A percentile compares a stretch with the other conserved stretches of the same genome.
Conservation (phyloP, 2,888 invertebrate species). For the Arctia plantaginis region DNA sequence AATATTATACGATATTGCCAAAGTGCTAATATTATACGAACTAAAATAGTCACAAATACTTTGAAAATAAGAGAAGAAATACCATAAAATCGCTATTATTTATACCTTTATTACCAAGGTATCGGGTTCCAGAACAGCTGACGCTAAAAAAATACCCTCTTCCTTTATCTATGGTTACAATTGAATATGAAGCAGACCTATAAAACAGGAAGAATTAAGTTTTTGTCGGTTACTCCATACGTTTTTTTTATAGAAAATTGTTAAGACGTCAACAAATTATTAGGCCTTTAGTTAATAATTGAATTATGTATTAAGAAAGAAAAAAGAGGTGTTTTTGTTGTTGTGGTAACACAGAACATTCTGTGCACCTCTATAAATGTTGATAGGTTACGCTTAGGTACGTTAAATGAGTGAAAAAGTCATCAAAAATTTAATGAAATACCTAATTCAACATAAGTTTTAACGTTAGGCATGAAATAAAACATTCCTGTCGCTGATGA, state of each 20-base stretch:
- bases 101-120: conserved; percentile 60
- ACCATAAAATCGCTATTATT: conserved; percentile 58
- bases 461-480: not conserved
- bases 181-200: conserved; percentile 50
- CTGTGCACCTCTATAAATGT: too few species aligned
- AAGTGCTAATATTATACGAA: not conserved
- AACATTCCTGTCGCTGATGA: not conserved
- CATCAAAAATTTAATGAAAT: not conserved
- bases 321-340: not conserved
- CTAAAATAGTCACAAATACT: not conserved
- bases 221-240: not conserved
- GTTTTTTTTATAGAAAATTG: not conserved
- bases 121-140: conserved; percentile 77
- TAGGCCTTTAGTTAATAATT: not conserved
- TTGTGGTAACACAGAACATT: not conserved
- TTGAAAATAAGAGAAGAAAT: not conserved
- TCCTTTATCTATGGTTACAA: conserved; percentile 64
- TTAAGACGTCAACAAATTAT: conserved; percentile 1
- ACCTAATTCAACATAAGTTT: not conserved
- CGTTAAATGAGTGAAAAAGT: conserved; percentile 21
- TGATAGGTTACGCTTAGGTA: too few species aligned
- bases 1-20: not conserved
- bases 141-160: conserved; percentile 73
- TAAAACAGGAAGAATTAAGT: not conserved
- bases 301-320: too few species aligned